Evolutionary conservation across 1,140 invertebrate genomes (phyloP), one percentile per base, ranked within the genome.

Genomic region (Diorhabda carinulata): DNA sequence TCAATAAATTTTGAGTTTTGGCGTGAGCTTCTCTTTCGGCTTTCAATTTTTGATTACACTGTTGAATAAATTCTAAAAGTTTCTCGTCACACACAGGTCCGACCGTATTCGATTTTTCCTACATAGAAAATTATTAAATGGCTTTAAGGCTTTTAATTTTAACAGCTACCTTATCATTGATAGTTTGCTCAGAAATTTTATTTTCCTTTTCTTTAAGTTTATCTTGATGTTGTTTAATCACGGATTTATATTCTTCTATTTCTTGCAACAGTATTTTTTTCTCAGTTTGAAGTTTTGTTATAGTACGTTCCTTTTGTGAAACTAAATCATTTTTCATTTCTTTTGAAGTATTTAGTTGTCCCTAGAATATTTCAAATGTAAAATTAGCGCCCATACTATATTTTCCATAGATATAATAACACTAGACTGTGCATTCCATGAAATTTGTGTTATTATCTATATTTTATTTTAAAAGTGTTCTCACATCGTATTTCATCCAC

Each of bases 51-150:
- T 82, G 80, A 71, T 84, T 84, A 0, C 84, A 74, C 0, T 81
- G 76, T n/a, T 83, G 79, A 6, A 83, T 80, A 3, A 87, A 73
- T 56, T 87, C 82, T 70, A 87, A 72, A 5, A 88, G 72, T 57
- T 84, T 78, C 66, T 84, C 75, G 47, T 52, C 25, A 25, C 25
- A 25, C 25, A 25, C 25, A 25, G 25, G 25, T 25, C n/a, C n/a
- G n/a, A n/a, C n/a, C n/a, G n/a, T n/a, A n/a, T n/a, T n/a, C n/a
- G n/a, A n/a, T n/a, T n/a, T n/a, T n/a, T n/a, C n/a, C n/a, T n/a
- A n/a, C n/a, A n/a, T n/a, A n/a, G n/a, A n/a, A n/a, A n/a, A n/a
- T n/a, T n/a, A n/a, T n/a, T n/a, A n/a, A n/a, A n/a, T n/a, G n/a
- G n/a, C n/a, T n/a, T n/a, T n/a, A n/a, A n/a, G n/a, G n/a, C n/a